phyloP scores from a whole-genome alignment of 2,113 vertebrate genomes.

The Chloropsis hardwickii region DNA sequence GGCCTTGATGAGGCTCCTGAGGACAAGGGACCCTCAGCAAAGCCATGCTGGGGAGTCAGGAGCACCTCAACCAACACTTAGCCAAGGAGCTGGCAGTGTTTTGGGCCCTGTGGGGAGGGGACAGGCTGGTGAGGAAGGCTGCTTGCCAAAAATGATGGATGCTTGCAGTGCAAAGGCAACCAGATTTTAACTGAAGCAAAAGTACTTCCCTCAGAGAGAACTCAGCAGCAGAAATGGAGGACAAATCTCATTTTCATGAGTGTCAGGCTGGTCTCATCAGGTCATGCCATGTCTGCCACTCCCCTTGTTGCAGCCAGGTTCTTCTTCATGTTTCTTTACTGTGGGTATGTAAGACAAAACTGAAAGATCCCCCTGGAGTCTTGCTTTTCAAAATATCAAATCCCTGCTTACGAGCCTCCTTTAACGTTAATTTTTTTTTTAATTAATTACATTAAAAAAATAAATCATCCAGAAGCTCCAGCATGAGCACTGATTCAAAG shows the following conservation, averaged over 20 bases:
- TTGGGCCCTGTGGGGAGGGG: not conserved
- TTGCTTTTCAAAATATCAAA: not conserved
- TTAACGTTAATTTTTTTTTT: rapidly evolving
- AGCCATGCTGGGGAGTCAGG: not conserved
- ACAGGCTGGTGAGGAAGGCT: not conserved
- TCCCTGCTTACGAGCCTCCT: not conserved
- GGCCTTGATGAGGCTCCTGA: not conserved
- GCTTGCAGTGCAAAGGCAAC: not conserved
- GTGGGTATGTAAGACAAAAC: not conserved
- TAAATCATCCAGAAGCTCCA: not conserved
- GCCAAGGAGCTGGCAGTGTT: not conserved
- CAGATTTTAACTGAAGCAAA: not conserved
- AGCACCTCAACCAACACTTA: not conserved
- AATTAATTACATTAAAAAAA: not conserved
- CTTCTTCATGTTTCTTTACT: not conserved
- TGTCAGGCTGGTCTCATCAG: not conserved
- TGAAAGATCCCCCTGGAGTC: not conserved
- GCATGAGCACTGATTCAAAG: not conserved
- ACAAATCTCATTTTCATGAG: not conserved
- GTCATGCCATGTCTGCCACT: not conserved
- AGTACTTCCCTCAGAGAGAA: not conserved
- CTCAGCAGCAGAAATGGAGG: not conserved
- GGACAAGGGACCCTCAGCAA: not conserved
- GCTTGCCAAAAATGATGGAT: not conserved
- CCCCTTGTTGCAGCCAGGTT: not conserved